A percentile compares a stretch with the other conserved stretches of the same genome.
Evolutionary conservation across 2,113 vertebrate genomes (phyloP).

Genomic region (Chamaetylas fuelleborni): DNA sequence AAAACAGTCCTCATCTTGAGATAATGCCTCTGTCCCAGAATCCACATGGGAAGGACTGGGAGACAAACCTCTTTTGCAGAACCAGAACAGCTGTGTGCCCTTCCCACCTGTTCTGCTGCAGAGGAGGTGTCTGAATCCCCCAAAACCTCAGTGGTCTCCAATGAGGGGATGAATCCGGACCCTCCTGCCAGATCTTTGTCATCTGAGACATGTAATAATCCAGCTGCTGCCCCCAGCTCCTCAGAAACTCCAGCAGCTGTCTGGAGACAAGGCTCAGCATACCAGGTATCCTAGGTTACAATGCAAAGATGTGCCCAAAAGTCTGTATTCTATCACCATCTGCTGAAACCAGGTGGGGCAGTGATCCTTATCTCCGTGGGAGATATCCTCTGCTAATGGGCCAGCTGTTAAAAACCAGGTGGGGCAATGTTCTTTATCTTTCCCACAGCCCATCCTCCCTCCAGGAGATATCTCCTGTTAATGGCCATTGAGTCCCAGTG

Average conservation of each 20-base stretch:
- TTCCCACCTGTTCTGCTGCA: not conserved
- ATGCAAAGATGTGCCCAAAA: no score
- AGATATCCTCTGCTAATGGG: no score
- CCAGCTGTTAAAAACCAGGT: no score
- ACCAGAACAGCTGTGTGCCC: not conserved
- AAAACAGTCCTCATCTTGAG: not conserved
- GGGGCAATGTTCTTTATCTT: no score
- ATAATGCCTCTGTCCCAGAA: not conserved
- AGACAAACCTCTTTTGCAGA: not conserved
- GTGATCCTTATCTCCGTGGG: no score
- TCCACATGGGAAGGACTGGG: not conserved
- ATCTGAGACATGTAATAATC: not conserved
- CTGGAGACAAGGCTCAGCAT: not conserved
- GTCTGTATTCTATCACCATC: no score
- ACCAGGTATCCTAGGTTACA: not conserved
- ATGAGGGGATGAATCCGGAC: not conserved
- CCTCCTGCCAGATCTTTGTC: not conserved
- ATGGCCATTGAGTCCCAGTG: no score
- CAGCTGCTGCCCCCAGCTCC: not conserved
- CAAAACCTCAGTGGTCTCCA: not conserved
- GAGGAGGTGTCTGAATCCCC: not conserved
- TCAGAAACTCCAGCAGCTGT: not conserved
- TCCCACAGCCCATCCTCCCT: no score
- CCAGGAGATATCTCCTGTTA: no score
- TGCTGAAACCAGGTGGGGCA: no score